Conservation (phyloP, 2,888 invertebrate species). For the Aporophyla lueneburgensis region DNA sequence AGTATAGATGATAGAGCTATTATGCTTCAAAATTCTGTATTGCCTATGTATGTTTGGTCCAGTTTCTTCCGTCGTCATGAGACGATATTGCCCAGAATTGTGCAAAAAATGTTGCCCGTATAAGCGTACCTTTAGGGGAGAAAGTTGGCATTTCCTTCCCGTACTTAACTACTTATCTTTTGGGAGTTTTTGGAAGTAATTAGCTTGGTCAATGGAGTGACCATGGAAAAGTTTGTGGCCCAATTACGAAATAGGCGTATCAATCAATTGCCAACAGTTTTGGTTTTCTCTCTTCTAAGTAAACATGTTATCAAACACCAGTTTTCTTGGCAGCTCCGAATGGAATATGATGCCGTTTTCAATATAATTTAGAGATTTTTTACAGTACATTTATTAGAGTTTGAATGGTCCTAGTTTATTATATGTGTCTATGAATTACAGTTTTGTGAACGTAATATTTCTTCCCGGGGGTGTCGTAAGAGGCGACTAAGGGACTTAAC, state of each 20-base stretch:
- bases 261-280: neutral
- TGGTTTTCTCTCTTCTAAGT: neutral
- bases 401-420: no score
- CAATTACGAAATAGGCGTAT: conserved; percentile 17
- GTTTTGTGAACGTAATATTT: no score
- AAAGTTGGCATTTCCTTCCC: conserved; percentile 41
- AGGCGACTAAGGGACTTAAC: no score
- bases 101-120: conserved; percentile 23
- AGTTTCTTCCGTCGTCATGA: neutral
- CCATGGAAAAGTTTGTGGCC: conserved; percentile 23
- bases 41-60: neutral
- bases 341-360: no score
- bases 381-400: no score
- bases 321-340: no score
- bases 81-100: neutral
- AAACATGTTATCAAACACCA: no score
- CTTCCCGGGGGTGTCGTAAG: no score
- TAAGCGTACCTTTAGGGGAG: neutral
- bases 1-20: no score
- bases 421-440: no score
- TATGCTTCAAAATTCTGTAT: neutral
- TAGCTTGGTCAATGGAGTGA: conserved; percentile 34
- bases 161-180: conserved; percentile 38
- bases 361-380: no score
- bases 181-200: conserved; percentile 26